Evolutionary conservation across 2,797 vertebrate species (phyloP).

Genomic region (Lates japonicus): DNA sequence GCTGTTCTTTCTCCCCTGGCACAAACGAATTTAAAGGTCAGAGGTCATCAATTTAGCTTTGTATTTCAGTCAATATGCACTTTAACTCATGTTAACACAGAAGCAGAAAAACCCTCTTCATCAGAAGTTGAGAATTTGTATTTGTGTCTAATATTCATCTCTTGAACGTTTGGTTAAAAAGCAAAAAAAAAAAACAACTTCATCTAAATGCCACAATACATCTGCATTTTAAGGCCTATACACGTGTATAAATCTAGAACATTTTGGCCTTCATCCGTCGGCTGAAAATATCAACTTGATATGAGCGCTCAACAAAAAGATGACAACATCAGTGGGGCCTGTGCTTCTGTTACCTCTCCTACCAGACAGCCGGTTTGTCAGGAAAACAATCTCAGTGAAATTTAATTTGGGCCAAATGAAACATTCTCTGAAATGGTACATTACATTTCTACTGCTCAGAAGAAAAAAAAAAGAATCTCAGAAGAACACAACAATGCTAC

Average conservation of each 20-base stretch:
- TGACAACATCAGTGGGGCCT: constrained; percentile 54
- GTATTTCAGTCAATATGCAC: background rate
- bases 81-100: constrained; percentile 17
- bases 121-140: constrained; percentile 47
- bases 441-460: constrained; percentile 59
- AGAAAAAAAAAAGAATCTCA: constrained; percentile 33
- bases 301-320: constrained; percentile 40
- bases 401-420: constrained; percentile 47
- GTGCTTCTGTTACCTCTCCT: constrained; percentile 54
- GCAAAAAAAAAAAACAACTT: constrained; percentile 26
- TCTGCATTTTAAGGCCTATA: constrained; percentile 34
- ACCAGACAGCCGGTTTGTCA: constrained; percentile 64
- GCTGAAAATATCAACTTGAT: constrained; percentile 36
- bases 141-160: constrained; percentile 8
- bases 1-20: background rate
- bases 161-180: background rate
- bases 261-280: constrained; percentile 15
- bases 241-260: constrained; percentile 30
- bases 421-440: constrained; percentile 47
- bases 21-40: background rate
- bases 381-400: constrained; percentile 49
- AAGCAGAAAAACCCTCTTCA: constrained; percentile 11
- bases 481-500: constrained; percentile 70
- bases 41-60: background rate
- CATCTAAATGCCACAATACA: constrained; percentile 33